Evolutionary conservation across 2,797 vertebrate species (phyloP), one percentile per base, ranked within the genome.

Genomic region (Caiman crocodilus): DNA sequence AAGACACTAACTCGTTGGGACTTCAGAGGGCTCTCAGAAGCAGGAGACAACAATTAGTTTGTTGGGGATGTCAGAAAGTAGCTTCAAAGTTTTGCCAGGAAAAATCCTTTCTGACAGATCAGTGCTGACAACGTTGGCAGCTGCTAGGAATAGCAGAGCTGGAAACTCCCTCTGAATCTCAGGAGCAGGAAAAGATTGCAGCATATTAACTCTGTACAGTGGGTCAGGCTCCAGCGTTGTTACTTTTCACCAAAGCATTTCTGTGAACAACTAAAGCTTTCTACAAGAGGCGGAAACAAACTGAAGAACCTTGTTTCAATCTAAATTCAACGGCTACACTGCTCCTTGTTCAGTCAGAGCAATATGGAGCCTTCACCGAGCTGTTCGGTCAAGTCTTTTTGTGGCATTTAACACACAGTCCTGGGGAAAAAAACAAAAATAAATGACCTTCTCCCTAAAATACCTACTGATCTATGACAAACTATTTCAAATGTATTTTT

Each of bases 41-140:
- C 98, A 98, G 97, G 97, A 98, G 98, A 99, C 98, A 99, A 99
- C 99, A 99, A 99, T 99, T 99, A 99, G 98, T 98, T 99, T 98
- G 98, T 98, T 98, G 98, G 98, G 98, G 98, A 98, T 98, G 98
- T 99, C 98, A 98, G 98, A 98, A 97, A 98, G 98, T 98, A 98
- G 98, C 98, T 98, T 98, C 98, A 98, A 98, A 98, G 98, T 98
- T 98, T 98, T 97, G 98, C 98, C 96, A 97, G 97, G 94, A 98
- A 97, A 99, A 99, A 99, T 99, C 99, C 99, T 98, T 97, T 98
- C 98, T 99, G 99, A 99, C 97, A 97, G 98, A 99, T 99, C 97
- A 96, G 97, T 98, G 98, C 98, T 98, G 99, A 99, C 99, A 99
- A 97, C 63, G 81, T 97, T 97, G 98, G 98, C 98, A 98, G 98